Evolutionary conservation across 2,113 vertebrate species (phyloP).

Genomic region (Myodes glareolus): DNA sequence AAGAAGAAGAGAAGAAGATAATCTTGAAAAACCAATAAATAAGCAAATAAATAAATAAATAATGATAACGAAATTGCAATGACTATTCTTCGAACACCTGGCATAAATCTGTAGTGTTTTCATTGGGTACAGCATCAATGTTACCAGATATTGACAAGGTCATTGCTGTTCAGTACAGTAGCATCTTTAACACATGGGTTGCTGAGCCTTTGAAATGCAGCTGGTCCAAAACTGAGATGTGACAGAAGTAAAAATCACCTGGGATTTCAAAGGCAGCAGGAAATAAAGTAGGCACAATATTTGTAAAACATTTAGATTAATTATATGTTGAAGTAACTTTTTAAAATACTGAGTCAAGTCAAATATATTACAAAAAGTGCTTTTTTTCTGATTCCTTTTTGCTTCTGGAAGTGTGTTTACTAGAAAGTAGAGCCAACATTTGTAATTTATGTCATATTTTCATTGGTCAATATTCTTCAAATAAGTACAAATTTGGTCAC

Average conservation of each 20-base stretch:
- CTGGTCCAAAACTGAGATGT: not conserved
- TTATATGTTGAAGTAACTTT: not conserved
- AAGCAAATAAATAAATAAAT: not conserved
- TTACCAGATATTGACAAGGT: not conserved
- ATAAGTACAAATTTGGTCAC: not conserved
- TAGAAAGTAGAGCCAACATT: not conserved
- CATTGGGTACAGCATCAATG: not conserved
- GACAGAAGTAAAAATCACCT: not conserved
- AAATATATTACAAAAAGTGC: not conserved
- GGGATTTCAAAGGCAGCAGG: not conserved
- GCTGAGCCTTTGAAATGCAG: not conserved
- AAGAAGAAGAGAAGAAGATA: too few relatives aligned
- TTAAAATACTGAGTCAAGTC: not conserved
- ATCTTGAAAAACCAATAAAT: not conserved
- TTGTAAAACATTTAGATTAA: not conserved
- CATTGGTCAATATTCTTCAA: not conserved
- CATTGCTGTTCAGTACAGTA: not conserved
- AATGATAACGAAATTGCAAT: not conserved
- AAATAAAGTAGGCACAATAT: not conserved
- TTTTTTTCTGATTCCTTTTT: not conserved
- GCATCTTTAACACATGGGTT: not conserved
- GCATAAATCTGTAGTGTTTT: not conserved
- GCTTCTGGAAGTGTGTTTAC: not conserved
- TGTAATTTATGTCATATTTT: slow-evolving; percentile 4
- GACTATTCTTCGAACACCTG: slow-evolving; percentile 10